phyloP scores from a whole-genome alignment of 1,140 invertebrate genomes.

The Tetragonula clypearis region DNA sequence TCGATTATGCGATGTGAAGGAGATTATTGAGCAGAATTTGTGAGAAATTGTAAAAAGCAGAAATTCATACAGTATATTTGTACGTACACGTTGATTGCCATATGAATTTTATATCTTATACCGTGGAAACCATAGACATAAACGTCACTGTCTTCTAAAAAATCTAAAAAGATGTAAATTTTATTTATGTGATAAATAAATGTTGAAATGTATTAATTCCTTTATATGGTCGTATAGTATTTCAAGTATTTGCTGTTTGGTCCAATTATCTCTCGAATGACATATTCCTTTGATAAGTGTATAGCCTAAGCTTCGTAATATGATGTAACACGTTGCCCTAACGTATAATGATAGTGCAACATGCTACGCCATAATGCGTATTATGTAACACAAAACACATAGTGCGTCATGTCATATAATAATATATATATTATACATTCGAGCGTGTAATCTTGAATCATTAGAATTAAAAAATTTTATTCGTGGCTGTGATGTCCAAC shows the following conservation, averaged over 20 bases:
- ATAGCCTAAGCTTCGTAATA: not conserved
- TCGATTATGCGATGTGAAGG: not conserved
- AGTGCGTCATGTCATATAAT: not conserved
- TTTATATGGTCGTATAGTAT: too few species aligned
- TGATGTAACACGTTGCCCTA: slow-evolving; percentile 14
- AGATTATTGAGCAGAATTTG: not conserved
- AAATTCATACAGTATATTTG: not conserved
- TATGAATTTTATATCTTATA: too few species aligned
- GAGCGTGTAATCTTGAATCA: not conserved
- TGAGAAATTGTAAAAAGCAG: not conserved
- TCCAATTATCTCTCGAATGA: slow-evolving; percentile 12
- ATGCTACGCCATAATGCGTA: slow-evolving; percentile 3
- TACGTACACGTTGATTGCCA: too few species aligned
- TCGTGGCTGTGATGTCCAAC: too few species aligned
- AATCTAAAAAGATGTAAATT: too few species aligned
- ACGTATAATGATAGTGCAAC: slow-evolving; percentile 24
- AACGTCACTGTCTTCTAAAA: too few species aligned
- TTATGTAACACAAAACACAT: slow-evolving; percentile 14
- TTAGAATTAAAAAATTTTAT: not conserved
- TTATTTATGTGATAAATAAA: too few species aligned
- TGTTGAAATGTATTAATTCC: too few species aligned
- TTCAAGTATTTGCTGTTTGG: not conserved
- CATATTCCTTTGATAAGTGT: not conserved
- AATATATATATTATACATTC: not conserved
- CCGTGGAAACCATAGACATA: too few species aligned